Percentiles rank a stretch among this genome's conserved stretches.
Evolutionary conservation across 2,888 invertebrate species (phyloP).

Genomic region (Nemapogon koenigi): DNA sequence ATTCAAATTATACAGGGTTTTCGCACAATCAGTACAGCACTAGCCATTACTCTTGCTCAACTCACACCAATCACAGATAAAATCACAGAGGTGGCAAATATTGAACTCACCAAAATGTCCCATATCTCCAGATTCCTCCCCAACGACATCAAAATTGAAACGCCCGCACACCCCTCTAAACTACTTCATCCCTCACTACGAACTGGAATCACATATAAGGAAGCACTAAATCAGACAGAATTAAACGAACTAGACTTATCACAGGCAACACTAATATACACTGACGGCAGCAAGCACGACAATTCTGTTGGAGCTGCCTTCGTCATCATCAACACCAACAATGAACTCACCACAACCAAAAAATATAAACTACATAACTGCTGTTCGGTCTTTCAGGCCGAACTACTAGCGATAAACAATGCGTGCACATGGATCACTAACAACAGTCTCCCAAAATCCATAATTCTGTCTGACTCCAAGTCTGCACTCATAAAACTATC

Average conservation of each 20-base stretch:
- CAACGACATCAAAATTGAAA: background rate
- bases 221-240: background rate
- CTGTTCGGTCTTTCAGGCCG: constrained; percentile 16
- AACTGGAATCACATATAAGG: background rate
- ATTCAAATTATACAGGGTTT: constrained; percentile 10
- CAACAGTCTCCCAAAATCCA: background rate
- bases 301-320: constrained; percentile 11
- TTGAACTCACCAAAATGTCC: constrained; percentile 3
- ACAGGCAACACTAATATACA: constrained; percentile 2
- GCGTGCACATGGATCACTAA: background rate
- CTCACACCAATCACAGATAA: constrained; percentile 5
- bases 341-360: background rate
- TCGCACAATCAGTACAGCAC: constrained; percentile 3
- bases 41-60: constrained; percentile 5
- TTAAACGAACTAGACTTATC: background rate
- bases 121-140: constrained; percentile 2
- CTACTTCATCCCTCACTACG: background rate
- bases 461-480: constrained; percentile 10
- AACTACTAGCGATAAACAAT: constrained; percentile 10
- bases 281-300: constrained; percentile 15
- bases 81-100: constrained; percentile 2
- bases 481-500: constrained; percentile 3
- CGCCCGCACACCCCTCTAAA: background rate
- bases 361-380: constrained; percentile 12
- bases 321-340: constrained; percentile 9